phyloP scores from a whole-genome alignment of 2,888 invertebrate genomes.

The Spodoptera exigua region DNA sequence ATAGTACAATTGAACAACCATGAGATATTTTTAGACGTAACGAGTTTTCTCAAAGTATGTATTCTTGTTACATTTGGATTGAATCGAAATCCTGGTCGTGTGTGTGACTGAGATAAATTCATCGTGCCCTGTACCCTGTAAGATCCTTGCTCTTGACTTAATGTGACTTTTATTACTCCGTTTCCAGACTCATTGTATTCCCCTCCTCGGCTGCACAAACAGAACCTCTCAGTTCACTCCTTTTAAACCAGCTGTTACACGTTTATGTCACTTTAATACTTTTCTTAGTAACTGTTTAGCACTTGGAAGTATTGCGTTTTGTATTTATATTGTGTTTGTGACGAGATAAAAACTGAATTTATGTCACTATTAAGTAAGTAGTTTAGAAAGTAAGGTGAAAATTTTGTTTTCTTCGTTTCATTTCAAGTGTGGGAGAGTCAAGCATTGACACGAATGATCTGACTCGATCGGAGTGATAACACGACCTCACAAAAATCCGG shows the following conservation, averaged over 20 bases:
- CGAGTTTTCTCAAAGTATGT: slow-evolving; percentile 6
- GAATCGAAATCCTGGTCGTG: slow-evolving; percentile 31
- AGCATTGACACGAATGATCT: too few relatives aligned
- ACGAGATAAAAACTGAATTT: too few relatives aligned
- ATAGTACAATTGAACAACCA: slow-evolving; percentile 6
- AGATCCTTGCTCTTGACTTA: slow-evolving; percentile 81
- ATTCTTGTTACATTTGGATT: slow-evolving; percentile 25
- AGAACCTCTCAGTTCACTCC: slow-evolving; percentile 64
- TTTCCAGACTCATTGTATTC: slow-evolving; percentile 77
- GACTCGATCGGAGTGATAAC: too few relatives aligned
- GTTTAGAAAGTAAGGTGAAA: too few relatives aligned
- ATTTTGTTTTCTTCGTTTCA: too few relatives aligned
- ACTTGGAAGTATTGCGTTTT: slow-evolving; percentile 29
- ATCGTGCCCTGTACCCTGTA: slow-evolving; percentile 63
- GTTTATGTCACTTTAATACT: slow-evolving; percentile 63
- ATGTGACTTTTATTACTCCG: slow-evolving; percentile 85
- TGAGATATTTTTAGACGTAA: neutral
- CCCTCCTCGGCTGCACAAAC: slow-evolving; percentile 67
- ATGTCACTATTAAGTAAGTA: too few relatives aligned
- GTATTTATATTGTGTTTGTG: too few relatives aligned
- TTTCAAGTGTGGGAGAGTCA: too few relatives aligned
- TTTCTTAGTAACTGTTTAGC: slow-evolving; percentile 49
- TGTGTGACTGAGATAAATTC: slow-evolving; percentile 70
- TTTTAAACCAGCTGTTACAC: slow-evolving; percentile 58
- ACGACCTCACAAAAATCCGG: too few relatives aligned